Evolutionary conservation across 1,140 invertebrate species (phyloP).

Genomic region (Ips typographus): DNA sequence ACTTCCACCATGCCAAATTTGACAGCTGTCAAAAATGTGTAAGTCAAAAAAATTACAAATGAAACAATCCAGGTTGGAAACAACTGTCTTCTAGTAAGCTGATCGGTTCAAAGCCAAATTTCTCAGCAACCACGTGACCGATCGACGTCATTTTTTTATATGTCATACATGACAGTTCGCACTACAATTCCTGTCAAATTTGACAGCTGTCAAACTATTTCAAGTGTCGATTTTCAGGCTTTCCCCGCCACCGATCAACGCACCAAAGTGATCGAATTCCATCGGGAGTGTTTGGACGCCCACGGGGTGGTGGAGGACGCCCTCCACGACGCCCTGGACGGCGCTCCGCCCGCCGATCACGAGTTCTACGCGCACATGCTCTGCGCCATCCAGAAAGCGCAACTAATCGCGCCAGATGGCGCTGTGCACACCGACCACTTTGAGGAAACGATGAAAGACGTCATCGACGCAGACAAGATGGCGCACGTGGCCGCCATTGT

Average conservation of each 20-base stretch:
- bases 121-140: too few species aligned
- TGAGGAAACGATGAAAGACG: conserved; percentile 12
- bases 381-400: conserved; percentile 53
- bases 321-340: conserved; percentile 50
- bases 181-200: too few species aligned
- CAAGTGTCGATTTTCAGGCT: neutral
- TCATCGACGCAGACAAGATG: conserved; percentile 19
- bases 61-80: too few species aligned
- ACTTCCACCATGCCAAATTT: too few species aligned
- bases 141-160: neutral
- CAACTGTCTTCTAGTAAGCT: too few species aligned
- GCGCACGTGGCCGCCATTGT: conserved; percentile 6
- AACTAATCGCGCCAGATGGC: conserved; percentile 48
- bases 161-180: neutral
- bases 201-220: too few species aligned
- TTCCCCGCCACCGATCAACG: conserved; percentile 47
- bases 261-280: conserved; percentile 55
- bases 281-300: conserved; percentile 52
- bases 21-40: too few species aligned
- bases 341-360: conserved; percentile 49
- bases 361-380: conserved; percentile 51
- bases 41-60: too few species aligned
- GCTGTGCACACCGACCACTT: conserved; percentile 17
- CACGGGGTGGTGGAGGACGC: conserved; percentile 49
- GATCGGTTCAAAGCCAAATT: too few species aligned